Evolutionary conservation across 2,797 vertebrate genomes (phyloP).

Genomic region (Nyctalus aviator): DNA sequence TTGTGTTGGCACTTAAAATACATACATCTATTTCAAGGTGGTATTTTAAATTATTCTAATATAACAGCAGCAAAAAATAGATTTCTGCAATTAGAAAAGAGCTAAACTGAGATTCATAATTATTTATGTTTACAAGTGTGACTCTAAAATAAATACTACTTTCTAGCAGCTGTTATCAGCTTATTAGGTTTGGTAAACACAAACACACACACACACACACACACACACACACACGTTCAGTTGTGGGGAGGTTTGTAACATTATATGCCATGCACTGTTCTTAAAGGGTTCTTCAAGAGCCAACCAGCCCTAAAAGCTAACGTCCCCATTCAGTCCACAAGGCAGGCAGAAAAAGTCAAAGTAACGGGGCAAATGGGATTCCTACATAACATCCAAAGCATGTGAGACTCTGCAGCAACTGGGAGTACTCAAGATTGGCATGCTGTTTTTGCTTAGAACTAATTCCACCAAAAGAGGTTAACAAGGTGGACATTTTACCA

Average conservation of each 20-base stretch:
- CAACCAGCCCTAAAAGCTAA: neutral
- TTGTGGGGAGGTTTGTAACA: neutral
- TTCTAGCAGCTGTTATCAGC: neutral
- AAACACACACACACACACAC: no score
- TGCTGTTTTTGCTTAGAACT: neutral
- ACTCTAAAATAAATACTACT: slow-evolving; percentile 56
- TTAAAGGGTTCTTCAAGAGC: slow-evolving; percentile 1
- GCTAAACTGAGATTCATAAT: neutral
- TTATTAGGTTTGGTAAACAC: slow-evolving; percentile 20
- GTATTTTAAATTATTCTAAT: slow-evolving; percentile 53
- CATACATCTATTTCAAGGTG: slow-evolving; percentile 50
- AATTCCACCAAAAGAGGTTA: neutral
- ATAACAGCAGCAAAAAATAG: slow-evolving; percentile 71
- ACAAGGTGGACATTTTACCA: neutral
- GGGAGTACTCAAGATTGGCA: neutral
- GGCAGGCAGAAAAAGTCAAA: neutral
- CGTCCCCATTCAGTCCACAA: neutral
- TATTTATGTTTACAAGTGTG: slow-evolving; percentile 12
- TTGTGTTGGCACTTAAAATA: slow-evolving; percentile 36
- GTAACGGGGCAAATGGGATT: neutral
- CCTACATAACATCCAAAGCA: neutral
- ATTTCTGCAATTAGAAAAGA: slow-evolving; percentile 62
- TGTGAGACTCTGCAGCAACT: neutral
- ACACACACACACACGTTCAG: neutral
- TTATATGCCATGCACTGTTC: neutral